Evolutionary conservation across 2,113 vertebrate species (phyloP).

Genomic region (Todiramphus chloris): DNA sequence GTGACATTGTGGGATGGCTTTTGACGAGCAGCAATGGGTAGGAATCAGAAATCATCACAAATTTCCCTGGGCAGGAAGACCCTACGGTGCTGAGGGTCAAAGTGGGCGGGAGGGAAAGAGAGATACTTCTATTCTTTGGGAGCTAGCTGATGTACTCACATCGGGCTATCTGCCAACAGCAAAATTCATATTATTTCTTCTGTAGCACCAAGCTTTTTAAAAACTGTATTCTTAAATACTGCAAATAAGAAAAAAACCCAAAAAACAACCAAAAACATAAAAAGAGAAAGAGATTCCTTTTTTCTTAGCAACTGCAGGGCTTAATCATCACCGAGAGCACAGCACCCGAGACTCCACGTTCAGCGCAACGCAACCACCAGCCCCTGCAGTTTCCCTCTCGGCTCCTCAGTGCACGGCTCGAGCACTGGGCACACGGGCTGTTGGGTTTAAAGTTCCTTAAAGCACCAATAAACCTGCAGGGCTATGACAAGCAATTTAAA

Average conservation of each 20-base stretch:
- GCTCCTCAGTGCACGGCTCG: not conserved
- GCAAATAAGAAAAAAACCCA: not conserved
- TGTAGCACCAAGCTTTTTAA: not conserved
- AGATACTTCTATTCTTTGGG: not conserved
- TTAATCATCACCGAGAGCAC: not conserved
- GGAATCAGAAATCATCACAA: not conserved
- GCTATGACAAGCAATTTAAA: not conserved
- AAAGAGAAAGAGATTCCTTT: not conserved
- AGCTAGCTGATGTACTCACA: not conserved
- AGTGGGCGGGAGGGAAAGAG: not conserved
- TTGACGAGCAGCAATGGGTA: not conserved
- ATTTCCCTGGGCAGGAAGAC: not conserved
- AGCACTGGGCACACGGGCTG: fast-evolving
- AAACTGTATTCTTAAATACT: not conserved
- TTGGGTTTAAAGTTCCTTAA: not conserved
- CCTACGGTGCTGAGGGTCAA: not conserved
- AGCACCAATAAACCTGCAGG: not conserved
- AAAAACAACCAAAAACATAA: not conserved
- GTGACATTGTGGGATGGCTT: not conserved
- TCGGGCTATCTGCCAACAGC: not conserved
- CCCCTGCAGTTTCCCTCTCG: not conserved
- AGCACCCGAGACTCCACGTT: not conserved
- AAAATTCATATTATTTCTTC: not conserved
- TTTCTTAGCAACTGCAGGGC: not conserved
- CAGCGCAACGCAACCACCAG: not conserved